Conservation (phyloP, 2,113 vertebrate genomes). For the Coryphaenoides rupestris region DNA sequence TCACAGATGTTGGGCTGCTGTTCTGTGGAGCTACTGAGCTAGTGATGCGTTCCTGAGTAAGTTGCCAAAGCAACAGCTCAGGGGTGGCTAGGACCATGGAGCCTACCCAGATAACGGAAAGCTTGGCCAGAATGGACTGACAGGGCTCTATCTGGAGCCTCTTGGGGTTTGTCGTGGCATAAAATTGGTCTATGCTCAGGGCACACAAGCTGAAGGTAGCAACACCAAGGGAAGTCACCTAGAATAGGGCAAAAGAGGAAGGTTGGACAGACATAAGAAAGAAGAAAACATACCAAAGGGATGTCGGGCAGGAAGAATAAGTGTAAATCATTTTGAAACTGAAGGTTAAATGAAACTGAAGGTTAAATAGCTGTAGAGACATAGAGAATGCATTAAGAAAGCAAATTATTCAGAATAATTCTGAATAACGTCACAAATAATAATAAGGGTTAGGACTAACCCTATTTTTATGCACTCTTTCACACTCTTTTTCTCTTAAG, state of each 20-base stretch:
- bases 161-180: slow-evolving; percentile 80
- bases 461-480: too few species aligned
- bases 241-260: slow-evolving; percentile 2
- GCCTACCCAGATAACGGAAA: slow-evolving; percentile 91
- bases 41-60: slow-evolving; percentile 68
- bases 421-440: too few species aligned
- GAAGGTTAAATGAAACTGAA: too few species aligned
- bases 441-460: too few species aligned
- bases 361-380: too few species aligned
- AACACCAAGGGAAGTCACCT: slow-evolving; percentile 91
- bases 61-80: slow-evolving; percentile 88
- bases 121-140: slow-evolving; percentile 89
- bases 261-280: slow-evolving; percentile 22
- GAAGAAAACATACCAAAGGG: not conserved
- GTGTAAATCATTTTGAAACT: too few species aligned
- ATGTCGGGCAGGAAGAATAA: too few species aligned
- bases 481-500: too few species aligned
- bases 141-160: slow-evolving; percentile 80
- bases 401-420: not conserved
- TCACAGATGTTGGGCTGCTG: not conserved
- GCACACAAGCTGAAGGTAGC: slow-evolving; percentile 96
- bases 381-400: too few species aligned
- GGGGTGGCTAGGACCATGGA: slow-evolving; percentile 86
- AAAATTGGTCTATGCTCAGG: slow-evolving; percentile 92
- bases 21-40: not conserved